Conservation (phyloP, 2,113 vertebrate species). For the Sinocyclocheilus maitianheensis region DNA sequence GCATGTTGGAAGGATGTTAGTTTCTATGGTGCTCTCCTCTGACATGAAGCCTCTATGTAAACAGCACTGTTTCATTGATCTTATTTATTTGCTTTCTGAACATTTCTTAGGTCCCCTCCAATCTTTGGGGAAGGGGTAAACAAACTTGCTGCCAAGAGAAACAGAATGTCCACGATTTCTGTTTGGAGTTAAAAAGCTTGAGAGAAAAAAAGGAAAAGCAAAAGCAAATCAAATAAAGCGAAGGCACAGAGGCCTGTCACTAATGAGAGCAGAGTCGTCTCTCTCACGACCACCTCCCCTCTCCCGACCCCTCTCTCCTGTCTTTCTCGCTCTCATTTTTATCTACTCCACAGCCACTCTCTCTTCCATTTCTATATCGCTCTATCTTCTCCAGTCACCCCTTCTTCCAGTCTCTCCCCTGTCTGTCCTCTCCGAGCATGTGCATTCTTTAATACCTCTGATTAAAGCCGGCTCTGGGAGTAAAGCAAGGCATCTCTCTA, state of each 20-base stretch:
- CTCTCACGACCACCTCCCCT: slow-evolving; percentile 1
- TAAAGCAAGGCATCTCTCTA: slow-evolving; percentile 41
- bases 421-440: slow-evolving; percentile 43
- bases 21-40: neutral
- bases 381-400: slow-evolving; percentile 17
- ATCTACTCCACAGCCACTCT: slow-evolving; percentile 19
- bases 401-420: slow-evolving; percentile 14
- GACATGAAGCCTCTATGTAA: neutral
- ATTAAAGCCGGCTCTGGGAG: slow-evolving; percentile 56
- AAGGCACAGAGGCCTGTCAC: slow-evolving; percentile 3
- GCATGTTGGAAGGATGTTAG: neutral
- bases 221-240: slow-evolving; percentile 35
- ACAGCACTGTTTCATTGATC: neutral
- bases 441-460: slow-evolving; percentile 54
- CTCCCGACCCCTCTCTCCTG: slow-evolving; percentile 5
- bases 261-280: slow-evolving; percentile 31
- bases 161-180: slow-evolving; percentile 25
- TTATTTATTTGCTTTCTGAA: slow-evolving; percentile 37
- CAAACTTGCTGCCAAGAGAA: slow-evolving; percentile 41
- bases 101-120: neutral
- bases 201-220: neutral
- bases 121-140: slow-evolving; percentile 32
- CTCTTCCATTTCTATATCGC: slow-evolving; percentile 9
- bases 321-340: slow-evolving; percentile 15
- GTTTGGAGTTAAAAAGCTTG: slow-evolving; percentile 30